phyloP scores from a whole-genome alignment of 2,797 vertebrate species.

The Naso thynnoides region DNA sequence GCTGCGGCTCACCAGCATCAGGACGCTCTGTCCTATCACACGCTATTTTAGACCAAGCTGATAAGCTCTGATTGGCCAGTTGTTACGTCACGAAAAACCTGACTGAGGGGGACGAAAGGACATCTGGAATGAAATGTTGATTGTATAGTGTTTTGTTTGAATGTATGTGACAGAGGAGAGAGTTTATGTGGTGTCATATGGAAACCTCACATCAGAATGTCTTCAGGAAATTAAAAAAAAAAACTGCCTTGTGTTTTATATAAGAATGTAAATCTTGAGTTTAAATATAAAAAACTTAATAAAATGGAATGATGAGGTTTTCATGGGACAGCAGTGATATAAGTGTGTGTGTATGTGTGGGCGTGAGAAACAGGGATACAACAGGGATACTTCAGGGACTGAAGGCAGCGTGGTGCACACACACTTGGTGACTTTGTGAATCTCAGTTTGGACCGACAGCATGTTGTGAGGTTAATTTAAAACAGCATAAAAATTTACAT shows the following conservation, averaged over 20 bases:
- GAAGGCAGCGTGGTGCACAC: neutral
- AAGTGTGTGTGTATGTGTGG: slow-evolving; percentile 41
- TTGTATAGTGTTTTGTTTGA: slow-evolving; percentile 34
- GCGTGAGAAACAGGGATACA: too few relatives aligned
- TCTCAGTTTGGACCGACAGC: neutral
- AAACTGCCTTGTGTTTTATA: slow-evolving; percentile 6
- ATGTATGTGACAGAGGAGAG: slow-evolving; percentile 11
- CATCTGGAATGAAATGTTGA: slow-evolving; percentile 32
- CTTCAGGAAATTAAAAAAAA: neutral
- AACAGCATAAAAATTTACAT: too few relatives aligned
- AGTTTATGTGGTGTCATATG: neutral
- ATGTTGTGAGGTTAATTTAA: neutral
- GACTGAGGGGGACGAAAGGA: slow-evolving; percentile 10
- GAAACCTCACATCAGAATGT: slow-evolving; percentile 11
- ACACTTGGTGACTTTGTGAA: neutral
- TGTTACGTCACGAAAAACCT: slow-evolving; percentile 1
- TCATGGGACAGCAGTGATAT: neutral
- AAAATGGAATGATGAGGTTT: slow-evolving; percentile 2
- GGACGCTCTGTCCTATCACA: slow-evolving; percentile 34
- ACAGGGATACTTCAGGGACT: too few relatives aligned
- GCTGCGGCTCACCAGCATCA: slow-evolving; percentile 51
- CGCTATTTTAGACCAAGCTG: slow-evolving; percentile 30
- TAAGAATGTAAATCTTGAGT: slow-evolving; percentile 1
- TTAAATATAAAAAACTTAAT: neutral
- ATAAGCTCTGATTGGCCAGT: slow-evolving; percentile 55